Percentiles rank a stretch among this genome's conserved stretches.
Conservation (phyloP, 2,797 vertebrate genomes). For the Sebastes kiyomatsui region DNA sequence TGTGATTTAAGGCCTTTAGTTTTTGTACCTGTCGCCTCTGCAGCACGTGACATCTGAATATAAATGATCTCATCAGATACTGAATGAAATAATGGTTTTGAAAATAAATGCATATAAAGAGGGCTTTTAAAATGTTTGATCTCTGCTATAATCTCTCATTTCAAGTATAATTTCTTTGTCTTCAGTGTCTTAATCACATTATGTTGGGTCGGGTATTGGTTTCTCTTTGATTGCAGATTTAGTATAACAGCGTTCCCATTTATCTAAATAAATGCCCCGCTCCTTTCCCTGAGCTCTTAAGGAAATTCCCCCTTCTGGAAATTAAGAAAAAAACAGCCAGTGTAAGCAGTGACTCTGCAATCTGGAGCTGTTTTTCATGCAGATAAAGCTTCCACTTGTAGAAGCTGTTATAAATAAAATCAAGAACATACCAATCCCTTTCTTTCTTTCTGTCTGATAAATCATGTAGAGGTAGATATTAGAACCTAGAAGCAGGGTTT, state of each 20-base stretch:
- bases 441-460: slow-evolving; percentile 19
- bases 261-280: slow-evolving; percentile 10
- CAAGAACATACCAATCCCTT: slow-evolving; percentile 12
- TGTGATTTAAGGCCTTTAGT: slow-evolving; percentile 55
- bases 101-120: slow-evolving; percentile 14
- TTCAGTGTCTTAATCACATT: slow-evolving; percentile 65
- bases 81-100: background rate
- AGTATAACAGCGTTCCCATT: slow-evolving; percentile 5
- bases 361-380: background rate
- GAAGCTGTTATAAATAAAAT: slow-evolving; percentile 38
- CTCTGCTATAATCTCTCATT: slow-evolving; percentile 16
- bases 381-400: slow-evolving; percentile 1
- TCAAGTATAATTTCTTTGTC: slow-evolving; percentile 61
- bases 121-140: slow-evolving; percentile 26
- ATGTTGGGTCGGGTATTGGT: slow-evolving; percentile 22
- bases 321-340: background rate
- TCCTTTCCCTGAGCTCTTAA: slow-evolving; percentile 53
- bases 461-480: slow-evolving; percentile 66
- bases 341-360: slow-evolving; percentile 17
- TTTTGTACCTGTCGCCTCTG: slow-evolving; percentile 7
- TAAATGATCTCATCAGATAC: background rate
- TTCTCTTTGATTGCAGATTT: slow-evolving; percentile 24
- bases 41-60: slow-evolving; percentile 7
- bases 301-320: slow-evolving; percentile 10
- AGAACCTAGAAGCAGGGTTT: slow-evolving; percentile 45